These are phyloP conservation scores for Trichonephila clavata DNA, from an alignment of 1,140 invertebrate species.

Conservation along the genomic window DNA sequence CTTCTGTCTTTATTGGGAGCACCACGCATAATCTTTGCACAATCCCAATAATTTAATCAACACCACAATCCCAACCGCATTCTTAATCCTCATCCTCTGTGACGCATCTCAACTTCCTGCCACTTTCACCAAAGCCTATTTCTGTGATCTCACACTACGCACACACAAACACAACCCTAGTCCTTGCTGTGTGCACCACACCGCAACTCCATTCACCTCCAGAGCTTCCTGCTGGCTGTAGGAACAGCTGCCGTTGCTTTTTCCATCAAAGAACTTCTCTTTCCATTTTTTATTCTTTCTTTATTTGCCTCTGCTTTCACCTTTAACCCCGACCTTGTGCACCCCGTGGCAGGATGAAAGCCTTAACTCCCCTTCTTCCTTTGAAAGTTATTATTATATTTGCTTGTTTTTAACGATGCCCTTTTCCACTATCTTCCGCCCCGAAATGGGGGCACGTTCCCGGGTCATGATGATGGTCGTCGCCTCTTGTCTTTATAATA, in stretches of 20 bases:
- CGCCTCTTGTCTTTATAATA: conserved; percentile 13
- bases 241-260: conserved; percentile 58
- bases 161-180: not conserved
- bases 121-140: conserved; percentile 2
- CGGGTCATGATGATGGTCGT: conserved; percentile 10
- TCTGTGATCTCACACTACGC: not conserved
- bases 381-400: conserved; percentile 34
- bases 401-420: conserved; percentile 22
- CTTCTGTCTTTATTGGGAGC: no score
- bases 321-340: conserved; percentile 59
- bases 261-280: not conserved
- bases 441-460: not conserved
- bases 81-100: not conserved
- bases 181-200: not conserved
- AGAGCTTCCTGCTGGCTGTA: conserved; percentile 52
- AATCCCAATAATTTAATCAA: not conserved
- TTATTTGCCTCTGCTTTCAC: conserved; percentile 47
- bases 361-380: not conserved
- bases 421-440: not conserved
- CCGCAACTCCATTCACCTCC: conserved; percentile 25
- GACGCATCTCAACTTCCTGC: conserved; percentile 14
- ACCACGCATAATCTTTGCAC: no score
- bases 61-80: not conserved
- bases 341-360: conserved; percentile 37
- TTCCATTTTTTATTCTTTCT: not conserved